Conservation (phyloP, 2,113 vertebrate species). For the Notiomystis cincta region DNA sequence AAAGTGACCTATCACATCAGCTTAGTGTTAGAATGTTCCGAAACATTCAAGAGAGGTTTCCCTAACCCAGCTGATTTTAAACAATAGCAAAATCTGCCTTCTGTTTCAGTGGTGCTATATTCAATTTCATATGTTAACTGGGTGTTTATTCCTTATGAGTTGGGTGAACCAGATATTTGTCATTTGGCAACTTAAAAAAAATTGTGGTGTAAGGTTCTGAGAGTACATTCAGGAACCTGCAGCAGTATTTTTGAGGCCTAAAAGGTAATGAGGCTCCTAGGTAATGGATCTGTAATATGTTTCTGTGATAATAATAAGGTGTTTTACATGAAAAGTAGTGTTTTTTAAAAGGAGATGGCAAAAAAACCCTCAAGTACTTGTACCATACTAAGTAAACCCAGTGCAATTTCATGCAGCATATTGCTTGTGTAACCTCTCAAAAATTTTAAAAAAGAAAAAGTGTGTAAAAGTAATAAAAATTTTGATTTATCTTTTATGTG, state of each 20-base stretch:
- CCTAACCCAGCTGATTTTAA: background rate
- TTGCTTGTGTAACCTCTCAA: background rate
- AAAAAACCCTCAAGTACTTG: background rate
- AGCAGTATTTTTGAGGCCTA: background rate
- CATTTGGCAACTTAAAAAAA: background rate
- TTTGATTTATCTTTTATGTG: background rate
- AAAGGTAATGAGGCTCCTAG: background rate
- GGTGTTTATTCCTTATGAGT: background rate
- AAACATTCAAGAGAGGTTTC: background rate
- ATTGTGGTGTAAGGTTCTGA: background rate
- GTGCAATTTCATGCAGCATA: background rate
- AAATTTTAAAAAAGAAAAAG: background rate
- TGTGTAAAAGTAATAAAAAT: background rate
- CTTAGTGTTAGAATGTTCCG: background rate
- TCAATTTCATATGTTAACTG: background rate
- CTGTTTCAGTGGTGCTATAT: background rate
- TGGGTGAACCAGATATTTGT: background rate
- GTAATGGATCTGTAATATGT: background rate
- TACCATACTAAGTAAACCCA: fast-evolving
- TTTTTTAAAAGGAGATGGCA: background rate
- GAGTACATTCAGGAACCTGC: background rate
- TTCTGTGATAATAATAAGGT: background rate
- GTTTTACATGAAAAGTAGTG: background rate
- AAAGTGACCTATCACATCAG: background rate
- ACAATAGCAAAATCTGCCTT: background rate